A percentile compares a stretch with the other conserved stretches of the same genome.
Evolutionary conservation across 2,797 vertebrate species (phyloP).

Genomic region (Crocidura indochinensis): DNA sequence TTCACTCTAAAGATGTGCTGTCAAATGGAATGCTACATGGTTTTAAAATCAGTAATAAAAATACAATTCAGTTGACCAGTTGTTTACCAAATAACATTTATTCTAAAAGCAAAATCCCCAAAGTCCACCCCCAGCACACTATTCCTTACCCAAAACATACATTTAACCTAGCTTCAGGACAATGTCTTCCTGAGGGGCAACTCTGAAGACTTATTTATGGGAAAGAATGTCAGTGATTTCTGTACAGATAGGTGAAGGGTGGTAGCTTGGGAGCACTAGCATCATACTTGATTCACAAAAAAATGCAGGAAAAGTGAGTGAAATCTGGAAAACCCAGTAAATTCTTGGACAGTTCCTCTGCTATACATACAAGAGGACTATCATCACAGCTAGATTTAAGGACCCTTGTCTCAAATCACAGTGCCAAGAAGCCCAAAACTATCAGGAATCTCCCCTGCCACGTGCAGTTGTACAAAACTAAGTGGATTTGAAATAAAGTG

Average conservation of each 20-base stretch:
- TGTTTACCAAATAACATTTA: constrained; percentile 41
- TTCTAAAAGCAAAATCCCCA: constrained; percentile 33
- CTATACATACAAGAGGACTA: neutral
- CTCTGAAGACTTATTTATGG: neutral
- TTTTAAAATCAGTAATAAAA: constrained; percentile 39
- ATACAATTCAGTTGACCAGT: neutral
- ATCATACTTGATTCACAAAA: neutral
- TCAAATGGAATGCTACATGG: neutral
- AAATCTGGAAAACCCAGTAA: neutral
- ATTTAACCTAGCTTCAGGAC: neutral
- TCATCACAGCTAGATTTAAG: neutral
- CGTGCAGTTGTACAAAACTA: neutral
- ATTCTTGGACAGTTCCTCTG: neutral
- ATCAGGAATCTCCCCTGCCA: neutral
- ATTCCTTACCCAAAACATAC: too few species aligned
- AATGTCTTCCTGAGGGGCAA: accelerated
- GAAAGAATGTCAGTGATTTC: neutral
- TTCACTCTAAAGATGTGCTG: neutral
- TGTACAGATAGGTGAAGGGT: neutral
- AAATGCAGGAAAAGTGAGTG: neutral
- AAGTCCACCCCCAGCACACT: too few species aligned
- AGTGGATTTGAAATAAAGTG: neutral
- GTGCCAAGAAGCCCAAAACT: neutral
- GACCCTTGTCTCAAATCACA: constrained; percentile 13
- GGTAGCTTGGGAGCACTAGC: neutral